phyloP scores from a whole-genome alignment of 2,113 vertebrate genomes.

The Monopterus albus region DNA sequence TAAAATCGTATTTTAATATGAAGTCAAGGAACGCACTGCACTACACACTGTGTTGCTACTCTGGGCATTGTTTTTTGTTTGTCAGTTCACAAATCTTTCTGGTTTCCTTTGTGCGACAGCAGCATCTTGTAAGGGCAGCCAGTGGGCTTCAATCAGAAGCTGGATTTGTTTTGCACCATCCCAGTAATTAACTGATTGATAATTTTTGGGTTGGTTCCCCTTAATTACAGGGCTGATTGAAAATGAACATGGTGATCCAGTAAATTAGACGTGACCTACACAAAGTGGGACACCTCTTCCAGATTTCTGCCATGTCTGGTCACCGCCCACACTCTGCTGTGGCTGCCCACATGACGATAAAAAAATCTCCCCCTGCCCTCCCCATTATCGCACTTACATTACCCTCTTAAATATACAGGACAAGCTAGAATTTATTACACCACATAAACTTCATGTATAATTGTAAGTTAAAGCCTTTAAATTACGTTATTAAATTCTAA shows the following conservation, averaged over 20 bases:
- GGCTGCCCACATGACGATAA: constrained; percentile 26
- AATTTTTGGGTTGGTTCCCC: constrained; percentile 80
- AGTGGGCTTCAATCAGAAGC: constrained; percentile 71
- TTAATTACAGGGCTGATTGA: constrained; percentile 80
- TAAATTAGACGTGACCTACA: constrained; percentile 70
- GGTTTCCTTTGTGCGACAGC: constrained; percentile 46
- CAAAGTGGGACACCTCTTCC: constrained; percentile 66
- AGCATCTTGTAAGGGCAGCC: constrained; percentile 54
- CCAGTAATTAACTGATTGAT: constrained; percentile 82
- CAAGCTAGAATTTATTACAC: constrained; percentile 1
- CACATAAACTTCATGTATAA: background rate
- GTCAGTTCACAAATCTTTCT: constrained; percentile 31
- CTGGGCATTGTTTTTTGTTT: constrained; percentile 3
- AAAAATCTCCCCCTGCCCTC: constrained; percentile 31
- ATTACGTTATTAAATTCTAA: background rate
- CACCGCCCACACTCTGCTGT: constrained; percentile 54
- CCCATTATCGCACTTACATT: constrained; percentile 36
- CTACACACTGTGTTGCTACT: background rate
- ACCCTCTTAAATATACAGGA: constrained; percentile 30
- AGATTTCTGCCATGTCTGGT: constrained; percentile 66
- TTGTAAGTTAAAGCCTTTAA: background rate
- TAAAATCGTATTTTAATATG: too few species aligned
- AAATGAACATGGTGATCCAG: constrained; percentile 73
- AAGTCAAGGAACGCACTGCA: too few species aligned
- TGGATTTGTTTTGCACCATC: constrained; percentile 74